Conservation (phyloP, 2,888 invertebrate genomes). For the Arge pagana region DNA sequence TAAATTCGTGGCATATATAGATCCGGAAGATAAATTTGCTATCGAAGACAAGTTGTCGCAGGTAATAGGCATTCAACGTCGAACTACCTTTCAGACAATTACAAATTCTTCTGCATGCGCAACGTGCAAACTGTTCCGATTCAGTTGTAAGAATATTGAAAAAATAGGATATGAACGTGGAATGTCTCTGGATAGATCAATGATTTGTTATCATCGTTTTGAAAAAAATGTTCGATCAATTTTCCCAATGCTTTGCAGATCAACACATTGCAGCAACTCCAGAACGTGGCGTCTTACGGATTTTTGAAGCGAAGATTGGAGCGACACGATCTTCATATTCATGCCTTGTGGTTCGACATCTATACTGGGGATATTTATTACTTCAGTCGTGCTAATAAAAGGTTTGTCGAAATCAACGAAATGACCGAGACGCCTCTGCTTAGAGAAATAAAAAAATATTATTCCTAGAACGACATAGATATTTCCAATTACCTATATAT, state of each 20-base stretch:
- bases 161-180: neutral
- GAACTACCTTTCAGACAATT: too few relatives aligned
- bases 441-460: slow-evolving; percentile 78
- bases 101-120: too few relatives aligned
- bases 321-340: slow-evolving; percentile 82
- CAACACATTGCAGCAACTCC: slow-evolving; percentile 88
- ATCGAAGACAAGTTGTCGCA: slow-evolving; percentile 93
- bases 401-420: slow-evolving; percentile 87
- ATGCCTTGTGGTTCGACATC: slow-evolving; percentile 97
- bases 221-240: neutral
- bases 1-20: slow-evolving; percentile 92
- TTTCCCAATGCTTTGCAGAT: slow-evolving; percentile 66
- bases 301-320: slow-evolving; percentile 83
- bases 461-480: slow-evolving; percentile 63
- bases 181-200: slow-evolving; percentile 12
- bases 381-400: slow-evolving; percentile 85
- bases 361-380: slow-evolving; percentile 95
- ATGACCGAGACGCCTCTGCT: slow-evolving; percentile 74
- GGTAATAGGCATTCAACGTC: too few relatives aligned
- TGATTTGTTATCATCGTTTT: slow-evolving; percentile 22
- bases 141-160: too few relatives aligned
- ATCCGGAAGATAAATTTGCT: slow-evolving; percentile 86
- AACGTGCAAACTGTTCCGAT: too few relatives aligned
- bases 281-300: slow-evolving; percentile 91
- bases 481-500: neutral